phyloP scores from a whole-genome alignment of 2,888 invertebrate species.

The Caenorhabditis sp. region DNA sequence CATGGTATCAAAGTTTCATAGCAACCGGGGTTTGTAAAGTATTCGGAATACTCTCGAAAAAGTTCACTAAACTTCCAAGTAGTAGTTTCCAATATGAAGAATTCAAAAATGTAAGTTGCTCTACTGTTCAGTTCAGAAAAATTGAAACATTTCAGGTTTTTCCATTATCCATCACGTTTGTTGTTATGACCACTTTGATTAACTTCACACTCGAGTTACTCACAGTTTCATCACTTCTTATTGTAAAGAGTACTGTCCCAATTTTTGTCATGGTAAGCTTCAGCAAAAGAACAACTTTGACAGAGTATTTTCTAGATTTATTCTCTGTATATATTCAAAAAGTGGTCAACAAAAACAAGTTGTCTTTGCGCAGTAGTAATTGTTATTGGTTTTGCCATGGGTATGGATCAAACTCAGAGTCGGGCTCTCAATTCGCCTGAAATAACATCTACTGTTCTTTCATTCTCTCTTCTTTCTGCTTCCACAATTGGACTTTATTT shows the following conservation, averaged over 20 bases:
- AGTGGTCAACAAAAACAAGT: not conserved
- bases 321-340: not conserved
- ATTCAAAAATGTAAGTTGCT: constrained; percentile 74
- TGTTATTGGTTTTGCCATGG: not conserved
- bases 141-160: constrained; percentile 77
- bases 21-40: constrained; percentile 76
- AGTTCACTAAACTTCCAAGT: constrained; percentile 81
- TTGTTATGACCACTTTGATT: constrained; percentile 95
- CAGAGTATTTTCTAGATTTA: not conserved
- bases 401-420: not conserved
- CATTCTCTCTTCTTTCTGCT: not conserved
- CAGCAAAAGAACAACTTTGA: no score
- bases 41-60: constrained; percentile 74
- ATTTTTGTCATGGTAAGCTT: not conserved
- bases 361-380: not conserved
- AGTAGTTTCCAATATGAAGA: constrained; percentile 77
- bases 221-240: not conserved
- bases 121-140: no score
- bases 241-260: not conserved
- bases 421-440: not conserved
- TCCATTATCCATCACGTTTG: constrained; percentile 91
- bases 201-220: constrained; percentile 74
- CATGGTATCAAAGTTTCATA: constrained; percentile 93
- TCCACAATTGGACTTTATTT: not conserved
- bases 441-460: not conserved